These are phyloP conservation scores for Catajapyx aquilonaris DNA, from an alignment of 1,140 invertebrate genomes.

Conservation along the genomic window DNA sequence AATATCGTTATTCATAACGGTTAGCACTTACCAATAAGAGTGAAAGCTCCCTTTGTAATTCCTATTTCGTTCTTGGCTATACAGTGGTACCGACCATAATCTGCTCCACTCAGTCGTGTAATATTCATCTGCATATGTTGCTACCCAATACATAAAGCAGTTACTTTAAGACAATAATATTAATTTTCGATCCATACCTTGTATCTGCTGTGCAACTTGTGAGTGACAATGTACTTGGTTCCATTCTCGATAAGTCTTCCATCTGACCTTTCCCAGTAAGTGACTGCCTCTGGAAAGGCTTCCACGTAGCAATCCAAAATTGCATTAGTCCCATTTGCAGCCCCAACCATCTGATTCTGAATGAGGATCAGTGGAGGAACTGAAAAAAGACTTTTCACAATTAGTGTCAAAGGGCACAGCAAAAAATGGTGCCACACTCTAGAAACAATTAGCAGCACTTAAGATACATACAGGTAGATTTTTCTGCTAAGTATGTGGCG, in stretches of 20 bases:
- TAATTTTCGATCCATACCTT: conserved; percentile 19
- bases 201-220: conserved; percentile 29
- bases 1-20: background rate
- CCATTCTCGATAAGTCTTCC: conserved; percentile 45
- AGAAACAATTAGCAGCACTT: too few relatives aligned
- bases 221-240: conserved; percentile 42
- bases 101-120: conserved; percentile 33
- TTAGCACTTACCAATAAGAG: conserved; percentile 38
- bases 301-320: conserved; percentile 44
- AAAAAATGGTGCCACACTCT: too few relatives aligned
- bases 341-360: conserved; percentile 46
- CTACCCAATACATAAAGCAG: conserved; percentile 14
- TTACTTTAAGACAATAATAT: conserved; percentile 10
- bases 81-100: conserved; percentile 57
- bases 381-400: conserved; percentile 20
- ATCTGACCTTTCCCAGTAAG: conserved; percentile 63
- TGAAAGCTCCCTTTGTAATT: conserved; percentile 50
- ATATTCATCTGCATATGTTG: conserved; percentile 49
- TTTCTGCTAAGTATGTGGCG: too few relatives aligned
- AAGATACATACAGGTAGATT: too few relatives aligned
- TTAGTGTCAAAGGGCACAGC: too few relatives aligned
- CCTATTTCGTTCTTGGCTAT: conserved; percentile 60
- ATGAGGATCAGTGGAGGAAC: conserved; percentile 64
- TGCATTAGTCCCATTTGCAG: conserved; percentile 39
- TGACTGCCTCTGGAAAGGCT: conserved; percentile 63